Evolutionary conservation across 2,797 vertebrate species (phyloP).

Genomic region (Lutjanus argentimaculatus): DNA sequence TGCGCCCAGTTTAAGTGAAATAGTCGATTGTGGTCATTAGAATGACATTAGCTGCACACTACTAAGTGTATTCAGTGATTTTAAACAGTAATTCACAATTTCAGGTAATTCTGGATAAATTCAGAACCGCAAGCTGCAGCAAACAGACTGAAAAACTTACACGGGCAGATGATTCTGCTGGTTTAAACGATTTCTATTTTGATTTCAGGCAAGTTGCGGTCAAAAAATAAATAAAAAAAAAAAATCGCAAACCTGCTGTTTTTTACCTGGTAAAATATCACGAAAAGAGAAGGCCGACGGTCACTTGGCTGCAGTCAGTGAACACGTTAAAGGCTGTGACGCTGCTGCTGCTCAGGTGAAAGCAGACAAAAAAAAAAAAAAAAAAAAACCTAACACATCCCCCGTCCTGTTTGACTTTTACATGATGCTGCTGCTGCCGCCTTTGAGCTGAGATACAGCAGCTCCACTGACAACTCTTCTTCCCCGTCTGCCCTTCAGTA

Average conservation of each 20-base stretch:
- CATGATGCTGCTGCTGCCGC: conserved; percentile 29
- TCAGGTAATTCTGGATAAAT: not conserved
- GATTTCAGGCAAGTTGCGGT: not conserved
- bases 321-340: conserved; percentile 29
- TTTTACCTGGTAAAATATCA: conserved; percentile 32
- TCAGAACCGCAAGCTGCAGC: not conserved
- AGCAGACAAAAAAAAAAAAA: not conserved
- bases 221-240: not conserved
- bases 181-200: not conserved
- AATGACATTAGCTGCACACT: not conserved
- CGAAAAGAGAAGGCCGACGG: conserved; percentile 51
- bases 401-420: conserved; percentile 66
- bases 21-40: not conserved
- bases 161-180: not conserved
- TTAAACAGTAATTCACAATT: conserved; percentile 18
- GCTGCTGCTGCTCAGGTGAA: conserved; percentile 54
- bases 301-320: conserved; percentile 47
- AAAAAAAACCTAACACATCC: not conserved
- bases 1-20: not conserved
- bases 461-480: conserved; percentile 50
- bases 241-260: conserved; percentile 6
- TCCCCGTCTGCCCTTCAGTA: conserved; percentile 73
- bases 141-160: conserved; percentile 35
- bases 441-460: not conserved
- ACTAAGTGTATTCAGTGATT: not conserved